Conservation (phyloP, 2,888 invertebrate species). For the Eumerus sabulonum region DNA sequence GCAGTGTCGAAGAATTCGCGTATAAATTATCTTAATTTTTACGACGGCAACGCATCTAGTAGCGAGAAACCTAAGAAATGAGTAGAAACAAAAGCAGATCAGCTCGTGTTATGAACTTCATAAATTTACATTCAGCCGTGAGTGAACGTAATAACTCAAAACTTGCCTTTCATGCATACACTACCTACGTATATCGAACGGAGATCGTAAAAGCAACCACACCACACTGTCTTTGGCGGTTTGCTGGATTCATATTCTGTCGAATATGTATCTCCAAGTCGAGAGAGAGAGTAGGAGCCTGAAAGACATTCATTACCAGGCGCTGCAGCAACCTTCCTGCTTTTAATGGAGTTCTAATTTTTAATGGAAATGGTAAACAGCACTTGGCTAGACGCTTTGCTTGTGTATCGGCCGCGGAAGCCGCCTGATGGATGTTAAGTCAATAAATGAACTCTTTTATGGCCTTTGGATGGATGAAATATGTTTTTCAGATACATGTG, state of each 20-base stretch:
- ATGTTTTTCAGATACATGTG: too few relatives aligned
- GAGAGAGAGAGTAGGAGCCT: too few relatives aligned
- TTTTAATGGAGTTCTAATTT: conserved; percentile 56
- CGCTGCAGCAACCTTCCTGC: too few relatives aligned
- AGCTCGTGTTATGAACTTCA: conserved; percentile 29
- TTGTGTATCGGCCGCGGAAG: too few relatives aligned
- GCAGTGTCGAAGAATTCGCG: conserved; percentile 12
- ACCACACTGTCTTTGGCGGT: neutral
- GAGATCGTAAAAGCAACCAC: neutral
- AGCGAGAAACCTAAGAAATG: conserved; percentile 36
- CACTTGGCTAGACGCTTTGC: too few relatives aligned
- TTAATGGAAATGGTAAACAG: conserved; percentile 33
- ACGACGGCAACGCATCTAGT: conserved; percentile 57
- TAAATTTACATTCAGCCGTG: conserved; percentile 49
- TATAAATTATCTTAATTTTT: conserved; percentile 63
- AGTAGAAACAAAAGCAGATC: conserved; percentile 30
- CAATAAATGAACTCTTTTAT: conserved; percentile 2
- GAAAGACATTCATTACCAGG: too few relatives aligned
- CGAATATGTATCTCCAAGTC: conserved; percentile 13
- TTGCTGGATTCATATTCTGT: neutral
- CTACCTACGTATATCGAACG: conserved; percentile 42
- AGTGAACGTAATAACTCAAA: conserved; percentile 54
- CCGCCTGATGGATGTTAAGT: neutral
- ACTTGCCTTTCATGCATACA: conserved; percentile 16
- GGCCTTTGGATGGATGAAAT: neutral